Base-by-base conservation (phyloP, 2,797 vertebrate genomes). In the Orestias chungarensis region DNA sequence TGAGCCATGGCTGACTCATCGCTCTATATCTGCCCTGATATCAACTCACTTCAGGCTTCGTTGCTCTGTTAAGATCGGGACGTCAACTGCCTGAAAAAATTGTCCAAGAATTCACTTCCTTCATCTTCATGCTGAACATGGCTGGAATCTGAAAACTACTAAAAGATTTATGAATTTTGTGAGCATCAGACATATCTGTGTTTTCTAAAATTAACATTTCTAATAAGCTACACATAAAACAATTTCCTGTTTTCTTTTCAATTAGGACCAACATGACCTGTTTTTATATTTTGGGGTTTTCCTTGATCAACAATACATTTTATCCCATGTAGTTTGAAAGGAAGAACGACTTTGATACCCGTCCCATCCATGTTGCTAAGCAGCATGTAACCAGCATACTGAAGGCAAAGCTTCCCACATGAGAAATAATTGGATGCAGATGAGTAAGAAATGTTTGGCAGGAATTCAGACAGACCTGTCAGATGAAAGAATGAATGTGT, bases 1-100 rank as follows among this genome's bases (percentile, higher is more conserved):
- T 66, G 76, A 89, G 84, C 76, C 78, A 64, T 44, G 78, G 82
- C 91, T 91, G 90, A 91, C 85, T 91, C 92, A 90, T 89, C 89
- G 84, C 84, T 87, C 81, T 62, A 43, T 81, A 82, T 70, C 76
- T 76, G 79, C 74, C 68, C 59, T 46, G n/a, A 82, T 84, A 87
- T 81, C 83, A 90, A 86, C 79, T 85, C 75, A 79, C 82, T 82
- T 81, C 86, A 81, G 82, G 72, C 81, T 66, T 77, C 14, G 1
- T 78, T 82, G 75, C 73, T 74, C 52, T 12, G 82, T 81, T 86
- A 81, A 83, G 82, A 86, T 76, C 40, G 70, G 73, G 64, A 67
- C 80, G 71, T 78, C 73, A 66, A 70, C 67, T 11, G 49, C 74
- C 81, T 78, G 71, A 84, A 87, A 75, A 84, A n/a, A n/a, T n/a